Evolutionary conservation across 2,797 vertebrate genomes (phyloP), one percentile per base, ranked within the genome.

Genomic region (Syngnathus acus): DNA sequence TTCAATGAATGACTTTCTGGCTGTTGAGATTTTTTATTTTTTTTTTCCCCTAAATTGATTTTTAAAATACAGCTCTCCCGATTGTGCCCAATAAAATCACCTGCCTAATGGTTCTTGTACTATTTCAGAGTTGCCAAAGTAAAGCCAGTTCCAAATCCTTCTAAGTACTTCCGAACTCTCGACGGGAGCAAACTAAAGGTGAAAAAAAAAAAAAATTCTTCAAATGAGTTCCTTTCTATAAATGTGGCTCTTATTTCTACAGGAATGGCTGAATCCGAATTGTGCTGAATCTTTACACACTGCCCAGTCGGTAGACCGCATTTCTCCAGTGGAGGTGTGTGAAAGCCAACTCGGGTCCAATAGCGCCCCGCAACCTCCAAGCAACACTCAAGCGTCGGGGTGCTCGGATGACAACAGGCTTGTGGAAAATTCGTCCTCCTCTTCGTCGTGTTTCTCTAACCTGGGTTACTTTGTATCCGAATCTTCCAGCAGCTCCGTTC

Each of bases 221-320:
- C 10, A 51, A 21, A 39, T 42, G 61, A 26, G 21, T 13, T 47
- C 14, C 5, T 42, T 42, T 4, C 11, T 26, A 21, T 40, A 19
- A 40, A 1, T 67, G 10, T 59, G 8, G 57, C 6, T n/a, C 16
- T 51, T n/a, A 32, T 66, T 60, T n/a, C 3, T 43, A 1, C 61
- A 92, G 91, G 82, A 77, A 71, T 91, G 89, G 90, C 50, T 91
- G 65, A 88, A 88, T 61, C 81, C 86, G 23, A 61, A 68, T 43
- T 59, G 80, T 6, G 65, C 61, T 0, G 70, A 75, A 0, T 65
- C 72, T 0, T 87, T 84, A 72, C 78, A 87, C 53, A 68, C 61
- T 0, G 26, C 43, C 6, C 75, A 77, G 32, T 58, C 77, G 0
- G 1, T 55, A 0, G 83, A 90, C 32, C 62, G 69, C 17, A 85